Percentiles rank a stretch among this genome's conserved stretches.
phyloP scores from a whole-genome alignment of 1,140 invertebrate species.

The Berghia stephanieae region DNA sequence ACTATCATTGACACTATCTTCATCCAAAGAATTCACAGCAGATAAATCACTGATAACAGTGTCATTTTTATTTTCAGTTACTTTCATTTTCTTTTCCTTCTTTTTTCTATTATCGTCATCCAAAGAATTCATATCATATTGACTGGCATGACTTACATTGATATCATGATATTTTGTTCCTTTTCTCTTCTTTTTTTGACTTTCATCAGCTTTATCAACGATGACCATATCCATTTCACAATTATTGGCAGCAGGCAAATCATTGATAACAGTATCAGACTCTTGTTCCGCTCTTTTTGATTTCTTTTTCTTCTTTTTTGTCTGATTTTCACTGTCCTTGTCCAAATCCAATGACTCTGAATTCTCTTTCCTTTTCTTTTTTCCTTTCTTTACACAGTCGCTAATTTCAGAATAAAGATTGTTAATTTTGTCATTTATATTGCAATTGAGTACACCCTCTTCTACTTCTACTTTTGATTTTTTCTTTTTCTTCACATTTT shows the following conservation, averaged over 20 bases:
- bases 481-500: not conserved
- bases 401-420: too few species aligned
- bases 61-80: too few species aligned
- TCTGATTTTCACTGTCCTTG: not conserved
- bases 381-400: too few species aligned
- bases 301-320: conserved; percentile 8
- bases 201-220: not conserved
- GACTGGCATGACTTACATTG: too few species aligned
- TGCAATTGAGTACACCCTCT: not conserved
- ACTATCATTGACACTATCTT: not conserved
- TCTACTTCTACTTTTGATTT: not conserved
- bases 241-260: not conserved
- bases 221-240: not conserved
- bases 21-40: not conserved
- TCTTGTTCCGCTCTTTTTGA: not conserved
- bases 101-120: not conserved
- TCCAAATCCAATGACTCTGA: not conserved
- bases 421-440: too few species aligned
- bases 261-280: not conserved
- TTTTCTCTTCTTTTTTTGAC: not conserved
- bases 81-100: not conserved
- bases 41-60: too few species aligned
- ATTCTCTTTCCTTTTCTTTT: not conserved
- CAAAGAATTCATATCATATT: not conserved
- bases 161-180: not conserved